Conservation (phyloP, 1,140 invertebrate species). For the Steinernema khuongi region DNA sequence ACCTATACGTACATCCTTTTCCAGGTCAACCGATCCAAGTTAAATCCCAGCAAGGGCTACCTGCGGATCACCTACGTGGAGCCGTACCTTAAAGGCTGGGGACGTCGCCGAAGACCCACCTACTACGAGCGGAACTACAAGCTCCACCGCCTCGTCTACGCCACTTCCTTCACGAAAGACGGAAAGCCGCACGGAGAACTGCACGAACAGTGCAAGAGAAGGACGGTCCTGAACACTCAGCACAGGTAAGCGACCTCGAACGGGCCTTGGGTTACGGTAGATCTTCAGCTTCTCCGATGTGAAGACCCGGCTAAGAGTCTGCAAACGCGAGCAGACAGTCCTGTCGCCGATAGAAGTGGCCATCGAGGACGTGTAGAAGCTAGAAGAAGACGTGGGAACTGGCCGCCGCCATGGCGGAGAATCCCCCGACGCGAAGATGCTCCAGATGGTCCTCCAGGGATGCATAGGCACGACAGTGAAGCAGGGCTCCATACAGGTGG, state of each 20-base stretch:
- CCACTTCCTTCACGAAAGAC: constrained; percentile 87
- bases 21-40: constrained; percentile 71
- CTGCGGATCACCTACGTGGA: constrained; percentile 98
- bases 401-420: constrained; percentile 75
- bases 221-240: constrained; percentile 84
- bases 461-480: constrained; percentile 83
- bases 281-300: constrained; percentile 77
- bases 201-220: constrained; percentile 88
- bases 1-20: too few relatives aligned
- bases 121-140: constrained; percentile 91
- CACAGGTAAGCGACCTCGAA: constrained; percentile 67
- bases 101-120: constrained; percentile 73
- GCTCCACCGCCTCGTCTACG: constrained; percentile 88
- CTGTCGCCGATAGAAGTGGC: constrained; percentile 89
- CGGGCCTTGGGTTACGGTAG: constrained; percentile 27
- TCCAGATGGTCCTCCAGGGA: constrained; percentile 96
- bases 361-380: constrained; percentile 79
- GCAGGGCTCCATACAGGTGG: constrained; percentile 76
- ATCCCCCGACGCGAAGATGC: constrained; percentile 87
- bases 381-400: constrained; percentile 84
- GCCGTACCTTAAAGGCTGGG: constrained; percentile 90
- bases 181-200: constrained; percentile 85
- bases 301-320: constrained; percentile 84
- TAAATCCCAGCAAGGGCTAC: constrained; percentile 78
- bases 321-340: constrained; percentile 74